These are phyloP conservation scores for Clupea harengus DNA, from an alignment of 2,113 vertebrate genomes.

Conservation along the genomic window DNA sequence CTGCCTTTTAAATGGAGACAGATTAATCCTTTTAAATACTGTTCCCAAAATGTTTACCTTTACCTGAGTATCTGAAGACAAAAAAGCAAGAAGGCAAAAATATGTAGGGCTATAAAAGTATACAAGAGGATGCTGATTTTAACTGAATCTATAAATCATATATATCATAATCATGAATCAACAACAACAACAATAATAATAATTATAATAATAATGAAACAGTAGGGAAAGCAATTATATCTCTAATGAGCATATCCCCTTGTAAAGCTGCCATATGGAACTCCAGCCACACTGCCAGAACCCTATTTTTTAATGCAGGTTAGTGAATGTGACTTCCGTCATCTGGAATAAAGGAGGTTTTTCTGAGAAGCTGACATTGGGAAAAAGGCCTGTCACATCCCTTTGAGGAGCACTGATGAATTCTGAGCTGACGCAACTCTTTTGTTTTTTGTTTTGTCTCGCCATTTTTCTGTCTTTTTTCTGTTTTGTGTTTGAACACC, in stretches of 20 bases:
- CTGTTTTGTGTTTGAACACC: conserved; percentile 29
- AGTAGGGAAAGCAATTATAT: background rate
- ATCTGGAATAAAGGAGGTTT: conserved; percentile 27
- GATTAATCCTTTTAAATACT: background rate
- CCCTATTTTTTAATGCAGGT: conserved; percentile 21
- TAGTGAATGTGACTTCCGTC: conserved; percentile 33
- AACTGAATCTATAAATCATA: too few species aligned
- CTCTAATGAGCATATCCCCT: background rate
- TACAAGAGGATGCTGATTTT: too few species aligned
- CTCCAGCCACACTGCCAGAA: conserved; percentile 7
- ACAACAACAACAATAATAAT: background rate
- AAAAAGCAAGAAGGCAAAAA: too few species aligned
- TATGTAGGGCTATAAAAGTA: background rate
- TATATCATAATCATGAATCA: too few species aligned
- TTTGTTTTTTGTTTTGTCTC: conserved; percentile 17
- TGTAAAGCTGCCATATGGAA: conserved; percentile 10
- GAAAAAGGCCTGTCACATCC: conserved; percentile 38
- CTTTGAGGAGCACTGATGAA: conserved; percentile 22
- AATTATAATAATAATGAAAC: background rate
- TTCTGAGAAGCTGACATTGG: conserved; percentile 32
- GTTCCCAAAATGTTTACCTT: background rate
- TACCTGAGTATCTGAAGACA: too few species aligned
- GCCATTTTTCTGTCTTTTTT: conserved; percentile 4
- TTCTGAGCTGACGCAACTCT: conserved; percentile 23
- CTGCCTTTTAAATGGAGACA: background rate